Evolutionary conservation across 2,888 invertebrate genomes (phyloP), one percentile per base, ranked within the genome.

Genomic region (Nipponacmea schrenckii): DNA sequence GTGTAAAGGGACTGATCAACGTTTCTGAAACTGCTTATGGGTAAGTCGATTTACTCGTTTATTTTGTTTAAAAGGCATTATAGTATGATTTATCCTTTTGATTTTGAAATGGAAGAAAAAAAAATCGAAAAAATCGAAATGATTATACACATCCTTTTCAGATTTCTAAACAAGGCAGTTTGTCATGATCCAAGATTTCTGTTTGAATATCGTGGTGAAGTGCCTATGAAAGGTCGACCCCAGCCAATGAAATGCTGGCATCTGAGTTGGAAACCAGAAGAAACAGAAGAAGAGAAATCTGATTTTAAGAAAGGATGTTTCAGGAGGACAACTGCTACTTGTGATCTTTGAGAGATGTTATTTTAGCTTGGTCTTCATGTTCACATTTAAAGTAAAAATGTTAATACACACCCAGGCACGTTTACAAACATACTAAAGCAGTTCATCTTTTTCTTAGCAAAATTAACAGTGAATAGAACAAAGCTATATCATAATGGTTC

Each of bases 241-340:
- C 83, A 80, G 15, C 86, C 86, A 14, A 86, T 87, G 86, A 77
- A 80, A 68, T 85, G 85, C 68, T 86, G 83, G 79, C 80, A 85
- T 67, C 73, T 87, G 50, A 79, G 82, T 2, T 71, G 84, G 24
- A 82, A 78, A 70, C 64, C 70, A 0, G 68, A 64, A 27, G 67
- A 68, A n/a, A n/a, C n/a, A 64, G 48, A 48, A 5, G 62, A 39
- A 8, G 64, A 71, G 14, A 64, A 56, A 56, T 39, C 39, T 39
- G 39, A 39, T 39, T 39, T n/a, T 17, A 27, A 17, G 24, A 45
- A 15, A 44, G 24, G 56, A 20, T 56, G 56, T 14, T 56, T 56
- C 24, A 56, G 56, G 8, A 56, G 10, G 39, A 39, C 39, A 1
- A 39, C 39, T 10, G 39, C 39, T 39, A 39, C 39, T n/a, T n/a